Evolutionary conservation across 64 coral and sea anemone genomes (phyloP), one percentile per base, ranked within the genome.

Genomic region (Montipora cactus): DNA sequence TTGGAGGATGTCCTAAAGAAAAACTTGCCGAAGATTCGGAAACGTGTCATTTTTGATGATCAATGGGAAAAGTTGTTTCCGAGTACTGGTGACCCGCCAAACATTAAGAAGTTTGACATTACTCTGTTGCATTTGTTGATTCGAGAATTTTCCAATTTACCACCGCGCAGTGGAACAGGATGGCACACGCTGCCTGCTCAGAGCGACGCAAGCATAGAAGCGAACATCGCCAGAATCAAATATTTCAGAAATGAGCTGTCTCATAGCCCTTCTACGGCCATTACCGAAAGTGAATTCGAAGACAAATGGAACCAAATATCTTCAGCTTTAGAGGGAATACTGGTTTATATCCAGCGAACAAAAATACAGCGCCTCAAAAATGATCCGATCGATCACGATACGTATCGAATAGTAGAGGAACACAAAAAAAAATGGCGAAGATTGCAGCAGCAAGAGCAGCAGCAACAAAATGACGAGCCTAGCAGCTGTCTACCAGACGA

Each of bases 101-200:
- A 25, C 23, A 25, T 25, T 25, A 0, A 25, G 23, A 0, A 25
- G 23, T 25, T 25, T 25, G 23, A 25, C 23, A 25, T 25, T 25
- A 25, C 23, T 25, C 23, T 25, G 23, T 25, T 25, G 23, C 23
- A 25, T 25, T 25, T 25, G 23, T 25, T 25, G n/a, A 15, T 96
- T 59, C 73, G 91, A 90, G 22, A 90, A 1, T 16, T 93, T 1
- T 61, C 84, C 69, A 19, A 5, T 0, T 52, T 95, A 18, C 88
- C 23, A 8, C 7, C 7, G 13, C 94, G 84, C 23, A 25, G 23
- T 57, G 44, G 25, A 49, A 89, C 44, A 11, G 94, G 94, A 53
- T 95, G 89, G 94, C 19, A 92, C 83, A 44, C 88, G 8, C 66
- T 82, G 68, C 94, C 94, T 48, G 50, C 44, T 7, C 84, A 94